phyloP scores from a whole-genome alignment of 2,888 invertebrate species.

The Merodon equestris region DNA sequence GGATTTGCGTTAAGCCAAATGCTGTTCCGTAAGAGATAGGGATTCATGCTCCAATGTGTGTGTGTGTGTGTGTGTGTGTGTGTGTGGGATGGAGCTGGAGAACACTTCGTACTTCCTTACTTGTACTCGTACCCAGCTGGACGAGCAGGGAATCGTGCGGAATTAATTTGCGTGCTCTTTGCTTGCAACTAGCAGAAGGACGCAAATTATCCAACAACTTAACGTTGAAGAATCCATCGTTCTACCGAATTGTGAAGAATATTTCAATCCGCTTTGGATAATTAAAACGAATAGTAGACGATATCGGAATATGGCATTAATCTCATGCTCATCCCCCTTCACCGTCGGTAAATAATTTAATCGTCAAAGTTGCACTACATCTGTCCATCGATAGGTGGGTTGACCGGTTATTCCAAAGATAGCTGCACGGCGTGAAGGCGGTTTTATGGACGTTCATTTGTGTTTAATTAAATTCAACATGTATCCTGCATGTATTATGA shows the following conservation, averaged over 20 bases:
- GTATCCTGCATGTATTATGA: conserved; percentile 61
- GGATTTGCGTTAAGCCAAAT: conserved; percentile 68
- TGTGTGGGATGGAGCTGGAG: no score
- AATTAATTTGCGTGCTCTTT: conserved; percentile 68
- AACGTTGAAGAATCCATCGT: conserved; percentile 53
- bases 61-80: conserved; percentile 38
- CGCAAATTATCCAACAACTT: conserved; percentile 64
- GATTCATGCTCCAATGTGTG: conserved; percentile 34
- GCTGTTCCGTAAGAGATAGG: conserved; percentile 53
- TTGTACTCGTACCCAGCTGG: conserved; percentile 60
- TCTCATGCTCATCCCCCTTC: background rate
- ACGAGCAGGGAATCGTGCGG: conserved; percentile 68
- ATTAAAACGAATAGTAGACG: conserved; percentile 47
- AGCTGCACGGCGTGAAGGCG: conserved; percentile 1
- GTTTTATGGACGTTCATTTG: conserved; percentile 36
- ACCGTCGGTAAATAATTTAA: conserved; percentile 10
- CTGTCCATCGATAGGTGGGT: no score
- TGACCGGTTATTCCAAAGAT: no score
- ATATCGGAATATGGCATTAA: no score
- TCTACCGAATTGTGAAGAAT: conserved; percentile 58
- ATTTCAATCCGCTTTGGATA: conserved; percentile 63
- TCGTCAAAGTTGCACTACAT: background rate
- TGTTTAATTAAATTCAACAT: conserved; percentile 58
- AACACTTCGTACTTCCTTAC: no score
- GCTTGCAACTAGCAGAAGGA: conserved; percentile 38